Evolutionary conservation across 2,113 vertebrate genomes (phyloP).

Genomic region (Cephalophus harveyi): DNA sequence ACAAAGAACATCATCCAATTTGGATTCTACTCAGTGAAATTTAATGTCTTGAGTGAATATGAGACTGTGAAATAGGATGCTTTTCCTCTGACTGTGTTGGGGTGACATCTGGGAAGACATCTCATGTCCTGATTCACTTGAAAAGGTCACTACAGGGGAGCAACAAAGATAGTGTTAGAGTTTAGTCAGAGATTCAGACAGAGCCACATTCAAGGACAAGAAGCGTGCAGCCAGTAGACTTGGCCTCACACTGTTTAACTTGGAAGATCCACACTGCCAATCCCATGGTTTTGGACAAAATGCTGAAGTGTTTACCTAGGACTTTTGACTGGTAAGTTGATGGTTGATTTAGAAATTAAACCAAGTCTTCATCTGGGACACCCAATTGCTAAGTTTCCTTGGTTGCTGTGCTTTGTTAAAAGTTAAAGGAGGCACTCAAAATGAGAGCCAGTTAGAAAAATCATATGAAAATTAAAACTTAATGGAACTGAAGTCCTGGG

Average conservation of each 20-base stretch:
- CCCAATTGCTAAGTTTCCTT: not conserved
- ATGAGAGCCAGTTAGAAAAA: not conserved
- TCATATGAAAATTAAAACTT: not conserved
- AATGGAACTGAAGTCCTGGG: not conserved
- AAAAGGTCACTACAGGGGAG: not conserved
- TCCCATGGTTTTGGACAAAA: not conserved
- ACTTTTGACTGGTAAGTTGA: conserved; percentile 1
- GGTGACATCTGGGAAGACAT: not conserved
- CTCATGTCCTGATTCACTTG: not conserved
- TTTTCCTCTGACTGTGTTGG: conserved; percentile 1
- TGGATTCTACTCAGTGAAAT: not conserved
- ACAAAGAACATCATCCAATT: not conserved
- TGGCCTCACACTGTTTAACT: not conserved
- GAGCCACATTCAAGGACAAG: not conserved
- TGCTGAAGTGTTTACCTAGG: not conserved
- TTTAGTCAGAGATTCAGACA: not conserved
- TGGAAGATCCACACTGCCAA: not conserved
- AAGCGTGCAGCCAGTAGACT: not conserved
- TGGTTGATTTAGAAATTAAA: conserved; percentile 22
- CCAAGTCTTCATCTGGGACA: not conserved
- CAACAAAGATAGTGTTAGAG: not conserved
- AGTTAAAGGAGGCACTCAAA: not conserved
- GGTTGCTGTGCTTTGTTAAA: not conserved
- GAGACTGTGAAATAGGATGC: not conserved
- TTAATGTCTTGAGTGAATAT: not conserved